Conservation (phyloP, 37 sponge, comb jelly and placozoan species). For the Eunapius fragilis region DNA sequence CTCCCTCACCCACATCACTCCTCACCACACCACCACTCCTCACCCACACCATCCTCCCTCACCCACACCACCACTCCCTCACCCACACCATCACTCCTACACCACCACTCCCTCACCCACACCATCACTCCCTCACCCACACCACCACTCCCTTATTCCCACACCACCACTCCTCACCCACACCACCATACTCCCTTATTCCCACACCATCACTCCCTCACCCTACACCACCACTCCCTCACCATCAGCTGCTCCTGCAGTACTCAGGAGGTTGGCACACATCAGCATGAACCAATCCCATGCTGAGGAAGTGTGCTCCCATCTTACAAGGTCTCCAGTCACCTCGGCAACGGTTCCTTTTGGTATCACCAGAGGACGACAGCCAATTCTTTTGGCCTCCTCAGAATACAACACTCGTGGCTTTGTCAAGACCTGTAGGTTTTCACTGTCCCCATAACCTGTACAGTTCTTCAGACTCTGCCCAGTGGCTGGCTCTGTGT, state of each 20-base stretch:
- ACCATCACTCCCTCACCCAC: constrained; percentile 23
- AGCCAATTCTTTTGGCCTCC: constrained; percentile 32
- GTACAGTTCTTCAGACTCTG: not conserved
- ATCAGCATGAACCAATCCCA: constrained; percentile 63
- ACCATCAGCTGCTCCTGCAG: constrained; percentile 45
- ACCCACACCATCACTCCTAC: not conserved
- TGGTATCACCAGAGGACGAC: constrained; percentile 1
- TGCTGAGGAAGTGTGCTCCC: constrained; percentile 55
- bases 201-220: not conserved
- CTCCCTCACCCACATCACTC: not conserved
- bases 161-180: not conserved
- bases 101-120: not conserved
- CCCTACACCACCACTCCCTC: not conserved
- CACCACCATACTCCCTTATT: too few species aligned
- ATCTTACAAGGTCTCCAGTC: constrained; percentile 28
- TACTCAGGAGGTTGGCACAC: constrained; percentile 33
- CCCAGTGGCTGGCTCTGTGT: constrained; percentile 15
- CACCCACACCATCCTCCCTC: not conserved
- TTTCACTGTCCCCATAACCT: constrained; percentile 8
- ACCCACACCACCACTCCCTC: not conserved
- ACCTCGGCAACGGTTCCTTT: constrained; percentile 17
- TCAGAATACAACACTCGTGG: constrained; percentile 10
- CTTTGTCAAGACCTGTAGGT: constrained; percentile 2
- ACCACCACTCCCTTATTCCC: constrained; percentile 38
- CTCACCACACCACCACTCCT: not conserved